Base-by-base conservation (phyloP, 2,113 vertebrate genomes). In the Ophthalmolycus amberensis region DNA sequence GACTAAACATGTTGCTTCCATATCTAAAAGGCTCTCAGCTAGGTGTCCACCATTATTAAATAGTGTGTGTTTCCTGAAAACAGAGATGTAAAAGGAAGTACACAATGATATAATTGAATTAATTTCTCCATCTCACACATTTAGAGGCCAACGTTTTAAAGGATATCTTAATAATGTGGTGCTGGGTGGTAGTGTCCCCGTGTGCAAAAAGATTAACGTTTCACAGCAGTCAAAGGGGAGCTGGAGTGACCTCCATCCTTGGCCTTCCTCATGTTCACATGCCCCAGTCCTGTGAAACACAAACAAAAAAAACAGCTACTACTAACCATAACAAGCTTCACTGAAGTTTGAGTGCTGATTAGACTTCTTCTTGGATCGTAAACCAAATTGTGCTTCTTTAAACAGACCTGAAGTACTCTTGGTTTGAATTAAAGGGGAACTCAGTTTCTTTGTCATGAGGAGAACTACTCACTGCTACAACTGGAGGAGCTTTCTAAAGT, bases 201-300 rank as follows among this genome's bases (percentile, higher is more conserved):
- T 62, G 44, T 82, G 38, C 5, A 20, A 48, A 81, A 85, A 84
- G 86, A 92, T 84, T 11, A 72, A 90, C 87, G 81, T 40, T 38
- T 77, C 18, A 60, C 48, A 44, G 46, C 50, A 78, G 91, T 87
- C 84, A 90, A 85, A 91, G 90, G 85, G 89, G 67, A 87, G 32
- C 27, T 20, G 0, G 12, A 37, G 42, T 42, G 90, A 86, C 74
- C 85, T 85, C 58, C 27, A 34, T 77, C 50, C 29, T 66, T 64
- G 79, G 74, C 82, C 80, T 86, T 59, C 72, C 71, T 80, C 69
- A 8, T 83, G 77, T 89, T 94, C 92, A 91, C 92, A 92, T 83
- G 90, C 29, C 89, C 88, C 69, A 18, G 42, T 70, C 73, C 66
- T 80, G 87, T 79, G 58, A 85, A 72, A 88, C 44, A 83, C 85